Conservation (phyloP, 1,140 invertebrate genomes). For the Chionoecetes opilio region DNA sequence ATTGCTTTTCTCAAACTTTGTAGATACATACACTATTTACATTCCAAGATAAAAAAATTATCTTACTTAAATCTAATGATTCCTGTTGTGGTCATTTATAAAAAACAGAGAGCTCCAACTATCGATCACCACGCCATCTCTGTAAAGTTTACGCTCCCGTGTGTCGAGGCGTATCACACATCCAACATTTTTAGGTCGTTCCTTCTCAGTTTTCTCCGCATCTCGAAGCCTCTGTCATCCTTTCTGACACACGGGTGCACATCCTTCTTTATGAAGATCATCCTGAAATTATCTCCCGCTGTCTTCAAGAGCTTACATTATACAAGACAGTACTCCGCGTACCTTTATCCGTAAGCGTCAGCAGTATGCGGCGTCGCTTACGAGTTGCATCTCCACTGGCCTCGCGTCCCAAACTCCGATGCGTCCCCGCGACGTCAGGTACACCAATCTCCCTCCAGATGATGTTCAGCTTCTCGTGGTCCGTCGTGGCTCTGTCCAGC, state of each 20-base stretch:
- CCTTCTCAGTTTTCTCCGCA: constrained; percentile 20
- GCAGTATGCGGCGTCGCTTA: too few relatives aligned
- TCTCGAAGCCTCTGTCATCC: neutral
- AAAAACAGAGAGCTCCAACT: neutral
- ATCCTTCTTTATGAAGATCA: too few relatives aligned
- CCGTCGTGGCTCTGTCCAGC: neutral
- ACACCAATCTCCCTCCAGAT: constrained; percentile 3
- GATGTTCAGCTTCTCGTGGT: neutral
- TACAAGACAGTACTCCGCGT: too few relatives aligned
- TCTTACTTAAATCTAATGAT: neutral
- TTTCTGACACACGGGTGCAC: too few relatives aligned
- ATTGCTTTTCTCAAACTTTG: neutral
- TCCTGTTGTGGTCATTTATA: neutral
- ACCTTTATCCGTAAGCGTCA: too few relatives aligned
- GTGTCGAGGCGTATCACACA: neutral
- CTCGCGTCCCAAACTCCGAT: neutral
- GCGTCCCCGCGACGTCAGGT: neutral
- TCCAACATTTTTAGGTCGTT: constrained; percentile 28
- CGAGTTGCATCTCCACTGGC: too few relatives aligned
- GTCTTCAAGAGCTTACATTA: too few relatives aligned
- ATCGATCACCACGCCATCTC: neutral
- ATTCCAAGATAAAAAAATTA: neutral
- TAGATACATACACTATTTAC: neutral
- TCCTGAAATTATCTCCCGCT: too few relatives aligned
- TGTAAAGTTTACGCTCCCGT: neutral